phyloP scores from a whole-genome alignment of 2,113 vertebrate genomes.

The Apaloderma vittatum region DNA sequence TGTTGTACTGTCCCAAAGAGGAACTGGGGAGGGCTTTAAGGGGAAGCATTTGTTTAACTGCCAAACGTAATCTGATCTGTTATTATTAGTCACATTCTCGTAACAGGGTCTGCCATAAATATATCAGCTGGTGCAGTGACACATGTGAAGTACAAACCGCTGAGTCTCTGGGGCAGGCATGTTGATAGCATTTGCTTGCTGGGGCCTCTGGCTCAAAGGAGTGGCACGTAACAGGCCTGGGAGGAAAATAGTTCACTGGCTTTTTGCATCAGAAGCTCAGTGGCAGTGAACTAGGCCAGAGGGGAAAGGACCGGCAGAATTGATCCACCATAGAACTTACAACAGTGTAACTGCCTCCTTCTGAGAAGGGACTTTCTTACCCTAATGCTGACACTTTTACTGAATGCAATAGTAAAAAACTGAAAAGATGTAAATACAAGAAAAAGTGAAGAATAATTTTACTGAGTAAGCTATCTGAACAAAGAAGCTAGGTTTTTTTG shows the following conservation, averaged over 20 bases:
- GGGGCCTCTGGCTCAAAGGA: neutral
- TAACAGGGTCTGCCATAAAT: conserved; percentile 33
- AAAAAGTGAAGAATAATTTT: neutral
- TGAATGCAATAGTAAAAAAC: neutral
- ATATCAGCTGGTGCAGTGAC: neutral
- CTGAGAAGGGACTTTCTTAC: neutral
- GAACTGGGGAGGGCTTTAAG: neutral
- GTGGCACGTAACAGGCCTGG: neutral
- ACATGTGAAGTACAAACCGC: neutral
- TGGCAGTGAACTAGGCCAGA: neutral
- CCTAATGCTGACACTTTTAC: neutral
- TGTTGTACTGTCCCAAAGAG: neutral
- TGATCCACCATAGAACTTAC: neutral
- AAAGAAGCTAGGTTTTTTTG: conserved; percentile 10
- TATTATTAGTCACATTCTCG: neutral
- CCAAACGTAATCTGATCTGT: conserved; percentile 9
- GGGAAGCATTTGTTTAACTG: conserved; percentile 11
- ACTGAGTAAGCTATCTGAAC: neutral
- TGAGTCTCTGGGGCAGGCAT: neutral
- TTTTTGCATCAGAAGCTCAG: neutral
- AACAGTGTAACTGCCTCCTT: neutral
- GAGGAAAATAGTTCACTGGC: neutral
- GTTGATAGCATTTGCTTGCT: neutral
- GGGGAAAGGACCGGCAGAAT: neutral
- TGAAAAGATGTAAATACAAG: neutral